A percentile compares a stretch with the other conserved stretches of the same genome.
These are phyloP conservation scores for Lordiphosa fenestrarum DNA, from an alignment of 2,888 invertebrate species.

Conservation along the genomic window DNA sequence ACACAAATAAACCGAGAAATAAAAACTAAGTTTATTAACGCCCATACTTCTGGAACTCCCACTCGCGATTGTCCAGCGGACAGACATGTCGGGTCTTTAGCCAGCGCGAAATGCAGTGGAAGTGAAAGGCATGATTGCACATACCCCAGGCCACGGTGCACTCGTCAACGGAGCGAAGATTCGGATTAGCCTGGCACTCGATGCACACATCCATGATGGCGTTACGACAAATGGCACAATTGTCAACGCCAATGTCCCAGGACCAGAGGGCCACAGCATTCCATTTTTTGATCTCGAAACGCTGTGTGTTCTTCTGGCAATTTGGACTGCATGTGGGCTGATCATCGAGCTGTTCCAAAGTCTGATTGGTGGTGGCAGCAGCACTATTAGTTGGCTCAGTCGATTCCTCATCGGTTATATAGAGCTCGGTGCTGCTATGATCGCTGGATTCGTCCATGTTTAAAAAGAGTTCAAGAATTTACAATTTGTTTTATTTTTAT, in stretches of 20 bases:
- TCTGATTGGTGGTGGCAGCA: neutral
- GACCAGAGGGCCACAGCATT: constrained; percentile 99
- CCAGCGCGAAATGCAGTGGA: constrained; percentile 99
- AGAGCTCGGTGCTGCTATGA: neutral
- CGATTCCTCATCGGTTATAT: neutral
- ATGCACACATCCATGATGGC: constrained; percentile 99
- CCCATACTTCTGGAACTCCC: constrained; percentile 99
- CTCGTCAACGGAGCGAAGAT: constrained; percentile 97
- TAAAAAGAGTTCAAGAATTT: neutral
- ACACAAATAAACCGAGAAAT: neutral
- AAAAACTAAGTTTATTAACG: constrained; percentile 42
- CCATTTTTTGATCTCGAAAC: constrained; percentile 99
- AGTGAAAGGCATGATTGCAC: constrained; percentile 99
- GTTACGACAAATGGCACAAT: constrained; percentile 99
- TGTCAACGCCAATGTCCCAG: constrained; percentile 99
- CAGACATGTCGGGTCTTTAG: constrained; percentile 99
- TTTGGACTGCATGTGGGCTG: constrained; percentile 37
- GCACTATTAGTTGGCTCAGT: neutral
- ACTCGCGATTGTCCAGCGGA: constrained; percentile 99
- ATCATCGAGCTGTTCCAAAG: constrained; percentile 24
- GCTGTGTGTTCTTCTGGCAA: constrained; percentile 81
- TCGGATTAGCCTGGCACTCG: constrained; percentile 98
- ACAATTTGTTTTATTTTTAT: too few species aligned
- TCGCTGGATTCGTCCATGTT: constrained; percentile 6
- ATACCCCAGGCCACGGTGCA: constrained; percentile 99